These are phyloP conservation scores for Camarhynchus parvulus DNA, from an alignment of 2,113 vertebrate species.

Conservation along the genomic window DNA sequence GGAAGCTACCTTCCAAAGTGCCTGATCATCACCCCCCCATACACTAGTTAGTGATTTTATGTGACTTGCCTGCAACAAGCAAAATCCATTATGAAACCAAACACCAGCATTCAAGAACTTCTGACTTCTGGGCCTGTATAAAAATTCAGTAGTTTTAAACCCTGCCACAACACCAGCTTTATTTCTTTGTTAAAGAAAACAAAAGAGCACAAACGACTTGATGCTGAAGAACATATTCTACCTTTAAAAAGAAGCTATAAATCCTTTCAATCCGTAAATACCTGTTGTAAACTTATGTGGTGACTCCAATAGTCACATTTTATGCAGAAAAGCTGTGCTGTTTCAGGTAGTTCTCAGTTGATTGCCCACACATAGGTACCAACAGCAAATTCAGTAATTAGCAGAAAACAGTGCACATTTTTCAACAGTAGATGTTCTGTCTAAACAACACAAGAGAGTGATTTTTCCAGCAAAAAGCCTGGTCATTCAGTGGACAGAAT, in stretches of 20 bases:
- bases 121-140: not conserved
- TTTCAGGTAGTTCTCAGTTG: not conserved
- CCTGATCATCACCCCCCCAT: not conserved
- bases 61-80: not conserved
- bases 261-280: not conserved
- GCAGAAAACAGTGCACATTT: not conserved
- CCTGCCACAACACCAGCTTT: not conserved
- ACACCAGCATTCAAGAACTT: not conserved
- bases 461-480: not conserved
- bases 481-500: not conserved
- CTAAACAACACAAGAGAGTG: not conserved
- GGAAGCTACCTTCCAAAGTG: not conserved
- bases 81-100: not conserved
- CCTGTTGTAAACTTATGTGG: not conserved
- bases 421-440: not conserved
- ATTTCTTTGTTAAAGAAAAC: not conserved
- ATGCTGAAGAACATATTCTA: not conserved
- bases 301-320: not conserved
- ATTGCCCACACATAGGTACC: not conserved
- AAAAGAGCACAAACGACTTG: not conserved
- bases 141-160: not conserved
- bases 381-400: not conserved
- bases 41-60: accelerated
- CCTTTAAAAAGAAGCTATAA: not conserved
- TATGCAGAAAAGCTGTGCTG: not conserved